These are phyloP conservation scores for Apocheima hispidaria DNA, from an alignment of 2,888 invertebrate genomes.

Conservation along the genomic window DNA sequence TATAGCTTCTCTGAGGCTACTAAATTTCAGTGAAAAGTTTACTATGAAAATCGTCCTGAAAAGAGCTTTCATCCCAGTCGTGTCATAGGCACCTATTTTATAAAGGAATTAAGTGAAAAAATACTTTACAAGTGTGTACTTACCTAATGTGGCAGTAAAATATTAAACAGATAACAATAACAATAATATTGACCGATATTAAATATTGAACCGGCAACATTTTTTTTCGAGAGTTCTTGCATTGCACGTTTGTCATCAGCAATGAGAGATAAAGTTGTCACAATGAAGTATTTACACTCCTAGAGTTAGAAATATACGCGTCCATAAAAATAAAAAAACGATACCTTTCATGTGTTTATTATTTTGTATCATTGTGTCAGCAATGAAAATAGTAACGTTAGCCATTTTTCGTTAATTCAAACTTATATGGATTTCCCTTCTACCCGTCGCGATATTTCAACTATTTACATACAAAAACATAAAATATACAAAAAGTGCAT, in stretches of 20 bases:
- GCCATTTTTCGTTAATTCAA: not conserved
- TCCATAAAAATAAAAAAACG: no score
- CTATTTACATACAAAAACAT: conserved; percentile 50
- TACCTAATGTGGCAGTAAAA: not conserved
- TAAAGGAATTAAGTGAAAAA: not conserved
- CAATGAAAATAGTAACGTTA: not conserved
- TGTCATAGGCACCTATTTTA: not conserved
- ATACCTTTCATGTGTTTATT: not conserved
- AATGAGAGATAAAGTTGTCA: not conserved
- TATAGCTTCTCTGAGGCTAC: not conserved
- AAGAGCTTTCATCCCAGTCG: not conserved
- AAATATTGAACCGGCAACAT: not conserved
- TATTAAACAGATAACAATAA: not conserved
- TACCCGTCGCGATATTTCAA: conserved; percentile 51
- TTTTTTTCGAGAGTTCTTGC: not conserved
- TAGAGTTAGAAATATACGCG: no score
- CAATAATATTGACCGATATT: not conserved
- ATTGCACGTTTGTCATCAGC: not conserved
- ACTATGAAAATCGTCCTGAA: not conserved
- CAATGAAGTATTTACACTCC: not conserved
- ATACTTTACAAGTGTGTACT: not conserved
- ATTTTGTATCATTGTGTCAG: not conserved
- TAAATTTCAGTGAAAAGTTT: not conserved
- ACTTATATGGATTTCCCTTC: conserved; percentile 7
- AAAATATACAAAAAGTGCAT: conserved; percentile 52